Conservation (phyloP, 1,140 invertebrate genomes). For the Scaptomyza hsui region DNA sequence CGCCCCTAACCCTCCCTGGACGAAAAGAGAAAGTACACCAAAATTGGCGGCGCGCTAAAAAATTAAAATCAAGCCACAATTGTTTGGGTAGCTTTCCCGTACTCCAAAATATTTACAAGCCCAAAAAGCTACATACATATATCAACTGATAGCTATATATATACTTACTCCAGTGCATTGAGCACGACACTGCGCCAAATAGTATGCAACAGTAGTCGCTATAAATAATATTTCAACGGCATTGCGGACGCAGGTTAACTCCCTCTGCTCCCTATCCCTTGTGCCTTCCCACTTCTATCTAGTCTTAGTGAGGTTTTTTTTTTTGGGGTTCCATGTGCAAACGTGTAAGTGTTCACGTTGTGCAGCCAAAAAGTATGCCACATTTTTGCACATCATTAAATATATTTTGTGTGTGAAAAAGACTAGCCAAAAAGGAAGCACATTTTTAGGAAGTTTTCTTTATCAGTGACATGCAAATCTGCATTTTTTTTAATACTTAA, state of each 20-base stretch:
- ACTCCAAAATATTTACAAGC: background rate
- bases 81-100: conserved; percentile 8
- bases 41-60: conserved; percentile 44
- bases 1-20: background rate
- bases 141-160: background rate
- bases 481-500: background rate
- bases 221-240: conserved; percentile 66
- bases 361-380: conserved; percentile 51
- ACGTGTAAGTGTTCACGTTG: conserved; percentile 45
- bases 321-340: conserved; percentile 33
- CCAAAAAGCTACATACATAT: background rate
- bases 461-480: background rate
- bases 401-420: conserved; percentile 21
- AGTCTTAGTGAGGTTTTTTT: background rate
- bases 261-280: background rate
- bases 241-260: conserved; percentile 56
- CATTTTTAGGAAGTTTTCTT: background rate
- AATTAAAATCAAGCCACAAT: conserved; percentile 52
- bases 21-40: conserved; percentile 3
- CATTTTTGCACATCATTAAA: conserved; percentile 61
- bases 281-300: background rate
- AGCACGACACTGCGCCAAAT: conserved; percentile 52
- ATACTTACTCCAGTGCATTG: conserved; percentile 14
- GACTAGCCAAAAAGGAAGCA: conserved; percentile 15
- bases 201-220: conserved; percentile 61